Evolutionary conservation across 2,888 invertebrate species (phyloP).

Genomic region (Troglohyphantes excavatus): DNA sequence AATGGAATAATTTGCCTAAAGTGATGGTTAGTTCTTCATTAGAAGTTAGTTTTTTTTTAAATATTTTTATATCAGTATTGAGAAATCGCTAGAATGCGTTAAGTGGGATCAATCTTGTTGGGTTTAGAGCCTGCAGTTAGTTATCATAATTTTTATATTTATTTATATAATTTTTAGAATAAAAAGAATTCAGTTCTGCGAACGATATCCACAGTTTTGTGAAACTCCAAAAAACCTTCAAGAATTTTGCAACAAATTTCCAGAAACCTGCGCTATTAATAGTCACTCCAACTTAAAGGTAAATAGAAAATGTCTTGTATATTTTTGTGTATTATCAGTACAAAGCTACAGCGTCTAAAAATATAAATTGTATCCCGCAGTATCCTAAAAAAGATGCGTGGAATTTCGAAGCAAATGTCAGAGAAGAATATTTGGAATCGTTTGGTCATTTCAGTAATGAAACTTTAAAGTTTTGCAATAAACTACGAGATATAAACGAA

Average conservation of each 20-base stretch:
- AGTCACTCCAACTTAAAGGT: conserved; percentile 11
- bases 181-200: conserved; percentile 32
- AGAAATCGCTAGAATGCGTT: too few species aligned
- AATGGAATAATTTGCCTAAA: too few species aligned
- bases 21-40: too few species aligned
- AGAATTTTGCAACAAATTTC: conserved; percentile 29
- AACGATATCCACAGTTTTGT: conserved; percentile 28
- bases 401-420: conserved; percentile 10
- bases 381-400: conserved; percentile 43
- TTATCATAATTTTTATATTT: not conserved
- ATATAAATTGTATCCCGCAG: not conserved
- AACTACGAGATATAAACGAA: not conserved
- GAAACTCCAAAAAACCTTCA: not conserved
- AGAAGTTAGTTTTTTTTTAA: too few species aligned
- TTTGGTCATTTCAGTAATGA: conserved; percentile 35
- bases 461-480: conserved; percentile 20
- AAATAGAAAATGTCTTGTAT: not conserved
- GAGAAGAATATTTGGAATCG: conserved; percentile 14
- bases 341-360: not conserved
- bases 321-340: not conserved
- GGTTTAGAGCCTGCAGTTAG: too few species aligned
- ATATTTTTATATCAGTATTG: too few species aligned
- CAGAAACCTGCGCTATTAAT: conserved; percentile 27
- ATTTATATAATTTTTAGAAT: conserved; percentile 46
- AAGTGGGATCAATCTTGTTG: too few species aligned